A percentile compares a stretch with the other conserved stretches of the same genome.
Conservation (phyloP, 2,888 invertebrate genomes). For the Lasioglossum zephyrum region DNA sequence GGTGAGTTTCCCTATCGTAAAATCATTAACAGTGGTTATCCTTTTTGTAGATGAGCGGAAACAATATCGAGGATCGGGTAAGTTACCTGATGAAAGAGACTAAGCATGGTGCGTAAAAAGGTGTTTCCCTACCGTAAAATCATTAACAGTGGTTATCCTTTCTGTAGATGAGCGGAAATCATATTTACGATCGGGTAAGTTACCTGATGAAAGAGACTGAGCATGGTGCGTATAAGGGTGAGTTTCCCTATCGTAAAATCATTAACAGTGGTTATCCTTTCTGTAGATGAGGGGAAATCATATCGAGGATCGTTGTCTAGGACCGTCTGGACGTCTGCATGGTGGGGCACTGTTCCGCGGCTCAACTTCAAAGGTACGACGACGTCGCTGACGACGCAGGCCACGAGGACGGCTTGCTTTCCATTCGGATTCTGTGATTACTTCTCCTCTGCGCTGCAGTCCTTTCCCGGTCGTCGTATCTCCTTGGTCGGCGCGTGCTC, state of each 20-base stretch:
- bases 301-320: not conserved
- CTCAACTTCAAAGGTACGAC: slow-evolving; percentile 33
- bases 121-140: not conserved
- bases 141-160: not conserved
- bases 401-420: slow-evolving; percentile 65
- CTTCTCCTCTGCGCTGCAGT: slow-evolving; percentile 67
- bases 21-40: too few relatives aligned
- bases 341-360: slow-evolving; percentile 42
- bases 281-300: not conserved
- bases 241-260: not conserved
- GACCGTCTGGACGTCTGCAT: not conserved
- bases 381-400: slow-evolving; percentile 21
- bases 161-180: not conserved
- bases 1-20: too few relatives aligned
- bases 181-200: not conserved
- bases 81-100: not conserved
- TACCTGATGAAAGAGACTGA: not conserved
- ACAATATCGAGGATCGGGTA: not conserved
- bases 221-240: not conserved
- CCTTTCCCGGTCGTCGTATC: slow-evolving; percentile 68
- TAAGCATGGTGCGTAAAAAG: not conserved
- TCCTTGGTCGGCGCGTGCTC: slow-evolving; percentile 41
- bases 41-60: too few relatives aligned
- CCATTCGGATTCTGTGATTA: slow-evolving; percentile 70
- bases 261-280: not conserved